Base-by-base conservation (phyloP, 2,888 invertebrate species). In the Augochlorella aurata region DNA sequence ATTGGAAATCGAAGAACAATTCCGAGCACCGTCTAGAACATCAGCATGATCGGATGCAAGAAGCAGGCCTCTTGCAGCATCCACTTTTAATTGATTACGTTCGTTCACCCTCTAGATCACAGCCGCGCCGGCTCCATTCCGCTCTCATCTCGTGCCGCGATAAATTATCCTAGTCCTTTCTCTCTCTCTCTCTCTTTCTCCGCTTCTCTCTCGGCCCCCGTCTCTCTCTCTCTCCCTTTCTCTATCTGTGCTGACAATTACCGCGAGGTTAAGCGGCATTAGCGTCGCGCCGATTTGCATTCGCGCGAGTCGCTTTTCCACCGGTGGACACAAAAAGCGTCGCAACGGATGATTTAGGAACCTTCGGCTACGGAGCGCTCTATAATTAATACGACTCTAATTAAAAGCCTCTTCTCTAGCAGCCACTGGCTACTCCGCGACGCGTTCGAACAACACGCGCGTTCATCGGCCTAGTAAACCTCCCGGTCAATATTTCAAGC, bases 231-330 rank as follows among this genome's bases (percentile, higher is more conserved):
- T 24, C 70, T 63, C n/a, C 49, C 50, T 49, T 74, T 16, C 66
- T 45, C n/a, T 52, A 54, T 66, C 44, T 54, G 21, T 54, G 76
- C 80, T 85, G 87, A 85, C 88, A 86, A 87, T 87, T 87, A 87
- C 86, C 80, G 80, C 75, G 82, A 82, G 79, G 85, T 82, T 88
- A 86, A 85, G 79, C 77, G 73, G 81, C 79, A 84, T 84, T 82
- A 79, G 82, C 77, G 85, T 85, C 85, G 77, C 71, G 78, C 77
- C 84, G 82, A 88, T 88, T 88, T 87, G 87, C 88, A 88, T 88
- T 86, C 74, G 74, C 66, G 21, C 24, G 52, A 21, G 54, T 71
- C 21, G 70, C n/a, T 49, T 78, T 75, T 81, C 65, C 69, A 7
- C 47, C 45, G 65, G 14, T 16, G 1, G 45, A 47, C 54, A 54